Evolutionary conservation across 2,113 vertebrate genomes (phyloP), one percentile per base, ranked within the genome.

Genomic region (Gobiocypris rarus): DNA sequence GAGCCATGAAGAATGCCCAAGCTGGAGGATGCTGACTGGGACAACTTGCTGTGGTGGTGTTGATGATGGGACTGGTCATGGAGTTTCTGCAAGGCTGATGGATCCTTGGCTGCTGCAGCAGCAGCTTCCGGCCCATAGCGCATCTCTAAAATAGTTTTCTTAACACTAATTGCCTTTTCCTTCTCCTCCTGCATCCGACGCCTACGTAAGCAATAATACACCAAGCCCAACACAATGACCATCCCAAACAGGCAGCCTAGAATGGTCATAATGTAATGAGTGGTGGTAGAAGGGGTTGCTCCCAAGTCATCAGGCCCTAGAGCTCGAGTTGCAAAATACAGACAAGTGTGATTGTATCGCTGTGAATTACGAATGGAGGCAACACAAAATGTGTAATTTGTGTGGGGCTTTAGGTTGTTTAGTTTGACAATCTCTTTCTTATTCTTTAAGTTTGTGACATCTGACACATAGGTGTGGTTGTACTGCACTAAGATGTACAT

Each of bases 261-360:
- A 86, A 98, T 98, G 84, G 98, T 99, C 97, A 99, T 98, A 88
- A 99, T 99, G 91, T 99, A 99, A 91, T 99, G 98, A 0, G 97
- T 99, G 52, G 96, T 98, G 83, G 97, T 98, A 85, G 98, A 98
- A 28, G 96, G 93, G 89, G 93, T 97, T 84, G 94, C 92, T 22
- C 81, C 91, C 58, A 92, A 92, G 76, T 97, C 96, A 13, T 95
- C 95, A 0, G 91, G 93, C 2, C 95, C 95, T 4, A 92, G 91
- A 79, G 94, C 95, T 15, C 95, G 91, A 0, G 98, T 99, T 77
- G 97, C 94, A 84, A 99, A 98, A 38, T 95, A 94, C 84, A 98
- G 88, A 84, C 98, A 99, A 70, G 97, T 99, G 91, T 99, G 97
- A 90, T 99, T 99, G 93, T 97, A 97, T 69, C 95, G 96, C 87